A percentile compares a stretch with the other conserved stretches of the same genome.
These are phyloP conservation scores for Thamnaconus septentrionalis DNA, from an alignment of 2,113 vertebrate species.

Conservation along the genomic window DNA sequence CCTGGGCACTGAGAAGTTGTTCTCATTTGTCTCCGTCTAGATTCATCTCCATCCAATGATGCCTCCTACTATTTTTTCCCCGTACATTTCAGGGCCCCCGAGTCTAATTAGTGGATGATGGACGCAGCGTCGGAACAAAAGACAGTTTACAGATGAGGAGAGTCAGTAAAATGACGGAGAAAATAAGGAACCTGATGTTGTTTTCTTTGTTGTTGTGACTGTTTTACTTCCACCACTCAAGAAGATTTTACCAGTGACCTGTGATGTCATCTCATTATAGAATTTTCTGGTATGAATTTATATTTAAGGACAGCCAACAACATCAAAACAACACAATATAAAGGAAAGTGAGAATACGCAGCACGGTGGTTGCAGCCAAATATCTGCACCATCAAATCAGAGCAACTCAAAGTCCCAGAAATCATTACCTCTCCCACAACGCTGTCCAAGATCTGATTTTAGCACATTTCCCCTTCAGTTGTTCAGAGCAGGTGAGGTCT, in stretches of 20 bases:
- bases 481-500: background rate
- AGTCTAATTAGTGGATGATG: constrained; percentile 65
- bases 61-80: constrained; percentile 23
- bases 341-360: too few species aligned
- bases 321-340: too few species aligned
- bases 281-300: too few species aligned
- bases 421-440: background rate
- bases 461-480: background rate
- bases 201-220: constrained; percentile 9
- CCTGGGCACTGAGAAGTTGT: constrained; percentile 44
- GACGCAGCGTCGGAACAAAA: constrained; percentile 35
- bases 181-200: constrained; percentile 7
- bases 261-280: too few species aligned
- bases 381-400: background rate
- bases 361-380: too few species aligned
- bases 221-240: too few species aligned
- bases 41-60: constrained; percentile 60
- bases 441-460: constrained; percentile 1
- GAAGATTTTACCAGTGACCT: too few species aligned
- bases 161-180: constrained; percentile 2
- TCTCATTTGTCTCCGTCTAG: constrained; percentile 69
- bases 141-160: constrained; percentile 17
- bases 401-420: background rate
- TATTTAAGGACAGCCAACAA: too few species aligned
- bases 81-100: constrained; percentile 26